Evolutionary conservation across 2,113 vertebrate genomes (phyloP).

Genomic region (Cepphus grylle): DNA sequence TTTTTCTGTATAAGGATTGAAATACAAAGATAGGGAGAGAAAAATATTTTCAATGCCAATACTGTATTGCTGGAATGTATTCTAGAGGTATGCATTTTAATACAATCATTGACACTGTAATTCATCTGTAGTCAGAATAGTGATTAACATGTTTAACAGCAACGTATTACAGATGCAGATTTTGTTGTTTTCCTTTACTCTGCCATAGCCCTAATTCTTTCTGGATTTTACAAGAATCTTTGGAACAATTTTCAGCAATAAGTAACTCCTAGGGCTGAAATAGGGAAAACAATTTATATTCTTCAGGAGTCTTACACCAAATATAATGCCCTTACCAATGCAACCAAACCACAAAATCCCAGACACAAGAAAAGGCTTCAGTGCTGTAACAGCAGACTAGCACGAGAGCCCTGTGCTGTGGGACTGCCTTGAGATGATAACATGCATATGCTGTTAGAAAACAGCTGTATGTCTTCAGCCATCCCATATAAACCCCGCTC

Average conservation of each 20-base stretch:
- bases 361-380: background rate
- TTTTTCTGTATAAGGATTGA: background rate
- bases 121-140: background rate
- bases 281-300: background rate
- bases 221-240: background rate
- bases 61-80: background rate
- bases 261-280: background rate
- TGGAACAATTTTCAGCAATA: background rate
- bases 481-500: background rate
- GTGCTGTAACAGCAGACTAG: background rate
- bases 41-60: background rate
- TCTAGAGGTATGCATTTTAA: background rate
- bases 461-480: background rate
- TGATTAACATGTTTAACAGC: background rate
- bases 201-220: background rate
- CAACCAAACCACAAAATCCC: background rate
- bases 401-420: background rate
- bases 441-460: background rate
- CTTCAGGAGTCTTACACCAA: background rate
- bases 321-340: background rate
- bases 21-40: background rate
- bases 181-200: background rate
- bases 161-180: background rate
- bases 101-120: background rate
- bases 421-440: background rate